A percentile compares a stretch with the other conserved stretches of the same genome.
These are phyloP conservation scores for Odocoileus hemionus DNA, from an alignment of 2,113 vertebrate species.

Conservation along the genomic window DNA sequence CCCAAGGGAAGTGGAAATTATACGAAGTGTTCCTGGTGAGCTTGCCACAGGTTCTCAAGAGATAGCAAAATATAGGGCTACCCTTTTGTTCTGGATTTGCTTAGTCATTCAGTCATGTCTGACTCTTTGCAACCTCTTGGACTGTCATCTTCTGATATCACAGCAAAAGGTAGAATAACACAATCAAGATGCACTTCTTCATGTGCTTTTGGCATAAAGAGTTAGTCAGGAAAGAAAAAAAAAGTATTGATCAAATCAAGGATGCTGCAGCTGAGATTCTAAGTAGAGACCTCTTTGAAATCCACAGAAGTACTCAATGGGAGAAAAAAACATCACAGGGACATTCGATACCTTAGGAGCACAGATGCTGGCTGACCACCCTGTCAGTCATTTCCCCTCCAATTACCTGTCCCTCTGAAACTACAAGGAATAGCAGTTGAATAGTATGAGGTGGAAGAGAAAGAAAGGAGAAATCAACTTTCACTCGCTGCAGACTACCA, in stretches of 20 bases:
- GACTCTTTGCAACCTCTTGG: neutral
- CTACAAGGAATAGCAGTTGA: neutral
- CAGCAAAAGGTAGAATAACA: neutral
- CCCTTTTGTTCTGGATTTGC: neutral
- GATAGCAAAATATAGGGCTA: neutral
- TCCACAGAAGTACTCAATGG: neutral
- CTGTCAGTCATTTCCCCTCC: neutral
- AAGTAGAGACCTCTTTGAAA: neutral
- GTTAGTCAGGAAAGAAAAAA: neutral
- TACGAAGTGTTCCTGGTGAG: fast-evolving
- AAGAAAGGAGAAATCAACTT: neutral
- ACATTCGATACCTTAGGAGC: neutral
- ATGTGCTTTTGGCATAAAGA: neutral
- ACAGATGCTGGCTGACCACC: neutral
- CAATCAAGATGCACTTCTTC: neutral
- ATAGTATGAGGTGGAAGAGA: neutral
- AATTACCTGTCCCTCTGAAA: neutral
- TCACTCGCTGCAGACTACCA: too few relatives aligned
- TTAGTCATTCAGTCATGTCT: neutral
- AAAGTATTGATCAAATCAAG: neutral
- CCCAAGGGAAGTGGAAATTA: neutral
- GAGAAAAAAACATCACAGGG: too few relatives aligned
- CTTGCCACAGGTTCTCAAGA: neutral
- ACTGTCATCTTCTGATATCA: neutral
- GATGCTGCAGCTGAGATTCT: neutral